A percentile compares a stretch with the other conserved stretches of the same genome.
Evolutionary conservation across 2,797 vertebrate species (phyloP).

Genomic region (Channa striata): DNA sequence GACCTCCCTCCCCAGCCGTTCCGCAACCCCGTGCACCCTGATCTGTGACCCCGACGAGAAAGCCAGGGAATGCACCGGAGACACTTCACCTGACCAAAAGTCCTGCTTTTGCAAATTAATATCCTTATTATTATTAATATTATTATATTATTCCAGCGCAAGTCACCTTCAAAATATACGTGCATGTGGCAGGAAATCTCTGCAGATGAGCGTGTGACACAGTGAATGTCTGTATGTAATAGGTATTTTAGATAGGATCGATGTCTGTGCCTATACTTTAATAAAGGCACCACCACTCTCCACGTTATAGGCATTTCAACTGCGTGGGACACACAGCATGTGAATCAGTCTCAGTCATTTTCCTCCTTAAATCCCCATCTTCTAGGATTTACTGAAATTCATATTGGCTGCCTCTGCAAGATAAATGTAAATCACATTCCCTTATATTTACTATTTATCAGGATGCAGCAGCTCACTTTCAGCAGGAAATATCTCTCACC

Average conservation of each 20-base stretch:
- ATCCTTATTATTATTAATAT: background rate
- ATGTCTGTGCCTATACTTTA: conserved; percentile 76
- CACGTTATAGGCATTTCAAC: conserved; percentile 81
- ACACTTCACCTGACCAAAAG: conserved; percentile 59
- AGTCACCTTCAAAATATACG: conserved; percentile 59
- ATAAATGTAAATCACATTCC: conserved; percentile 89
- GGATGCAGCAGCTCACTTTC: conserved; percentile 88
- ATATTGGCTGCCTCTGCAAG: conserved; percentile 91
- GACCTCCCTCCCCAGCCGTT: conserved; percentile 46
- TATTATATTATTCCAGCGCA: conserved; percentile 12
- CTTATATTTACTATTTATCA: conserved; percentile 88
- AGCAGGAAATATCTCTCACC: conserved; percentile 87
- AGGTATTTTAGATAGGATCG: conserved; percentile 81
- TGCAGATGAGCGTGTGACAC: conserved; percentile 57
- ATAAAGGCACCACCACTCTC: conserved; percentile 77
- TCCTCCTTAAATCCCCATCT: conserved; percentile 88
- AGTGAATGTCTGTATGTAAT: conserved; percentile 67
- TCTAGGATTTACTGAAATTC: conserved; percentile 89
- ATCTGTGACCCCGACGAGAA: conserved; percentile 55
- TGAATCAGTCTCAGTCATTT: conserved; percentile 86
- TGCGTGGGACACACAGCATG: conserved; percentile 85
- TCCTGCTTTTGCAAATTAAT: conserved; percentile 5
- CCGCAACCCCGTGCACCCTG: conserved; percentile 66
- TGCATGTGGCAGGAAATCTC: conserved; percentile 45
- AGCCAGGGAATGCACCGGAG: conserved; percentile 39